Evolutionary conservation across 2,113 vertebrate species (phyloP).

Genomic region (Lipotes vexillifer): DNA sequence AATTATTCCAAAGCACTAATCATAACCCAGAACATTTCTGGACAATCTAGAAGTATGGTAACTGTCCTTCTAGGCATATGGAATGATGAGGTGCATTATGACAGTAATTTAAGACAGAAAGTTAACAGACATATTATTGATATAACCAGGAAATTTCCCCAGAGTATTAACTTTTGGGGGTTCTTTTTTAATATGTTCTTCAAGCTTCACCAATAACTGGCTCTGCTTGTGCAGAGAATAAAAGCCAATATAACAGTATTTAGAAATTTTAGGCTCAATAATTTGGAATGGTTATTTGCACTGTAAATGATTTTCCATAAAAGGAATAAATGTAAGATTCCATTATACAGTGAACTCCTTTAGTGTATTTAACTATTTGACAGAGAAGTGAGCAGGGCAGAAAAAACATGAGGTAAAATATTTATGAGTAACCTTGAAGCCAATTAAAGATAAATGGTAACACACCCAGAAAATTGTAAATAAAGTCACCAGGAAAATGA

Average conservation of each 20-base stretch:
- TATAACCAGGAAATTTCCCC: neutral
- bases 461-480: neutral
- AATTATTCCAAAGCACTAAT: neutral
- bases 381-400: neutral
- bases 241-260: neutral
- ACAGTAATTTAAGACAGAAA: neutral
- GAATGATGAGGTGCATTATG: neutral
- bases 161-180: neutral
- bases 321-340: neutral
- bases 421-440: slow-evolving; percentile 8
- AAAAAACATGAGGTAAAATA: neutral
- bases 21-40: neutral
- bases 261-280: slow-evolving; percentile 8
- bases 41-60: neutral
- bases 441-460: neutral
- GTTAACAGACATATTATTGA: neutral
- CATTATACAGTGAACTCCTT: neutral
- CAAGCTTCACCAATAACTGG: neutral
- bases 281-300: neutral
- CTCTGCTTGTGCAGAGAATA: neutral
- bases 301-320: neutral
- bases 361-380: neutral
- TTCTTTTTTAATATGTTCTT: neutral
- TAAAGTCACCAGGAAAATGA: neutral
- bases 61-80: neutral